phyloP scores from a whole-genome alignment of 2,113 vertebrate species.

The Oryzias melastigma region DNA sequence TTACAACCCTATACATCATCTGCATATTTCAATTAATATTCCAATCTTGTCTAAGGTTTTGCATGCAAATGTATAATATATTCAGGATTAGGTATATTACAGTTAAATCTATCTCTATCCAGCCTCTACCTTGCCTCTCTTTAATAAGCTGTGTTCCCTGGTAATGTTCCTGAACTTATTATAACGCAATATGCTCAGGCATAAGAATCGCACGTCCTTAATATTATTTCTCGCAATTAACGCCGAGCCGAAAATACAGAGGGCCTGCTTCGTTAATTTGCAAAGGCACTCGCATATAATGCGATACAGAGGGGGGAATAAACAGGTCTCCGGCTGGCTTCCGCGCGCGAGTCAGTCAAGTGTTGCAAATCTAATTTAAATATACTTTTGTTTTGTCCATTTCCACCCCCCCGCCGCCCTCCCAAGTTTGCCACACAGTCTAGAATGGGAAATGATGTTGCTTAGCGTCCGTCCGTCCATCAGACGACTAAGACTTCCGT shows the following conservation, averaged over 20 bases:
- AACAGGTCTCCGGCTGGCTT: constrained; percentile 73
- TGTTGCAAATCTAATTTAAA: constrained; percentile 84
- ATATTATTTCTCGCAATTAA: constrained; percentile 82
- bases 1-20: constrained; percentile 74
- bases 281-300: constrained; percentile 67
- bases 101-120: constrained; percentile 74
- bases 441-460: constrained; percentile 49
- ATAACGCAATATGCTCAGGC: constrained; percentile 76
- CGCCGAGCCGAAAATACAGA: constrained; percentile 68
- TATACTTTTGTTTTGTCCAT: constrained; percentile 80
- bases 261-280: constrained; percentile 76
- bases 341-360: constrained; percentile 71
- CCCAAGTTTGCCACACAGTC: not conserved
- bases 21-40: constrained; percentile 82
- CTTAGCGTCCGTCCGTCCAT: constrained; percentile 40
- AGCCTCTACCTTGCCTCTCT: constrained; percentile 68
- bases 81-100: constrained; percentile 81
- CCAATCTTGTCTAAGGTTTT: constrained; percentile 74
- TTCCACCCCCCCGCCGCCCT: constrained; percentile 58
- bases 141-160: constrained; percentile 78
- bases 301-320: constrained; percentile 69
- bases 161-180: constrained; percentile 80
- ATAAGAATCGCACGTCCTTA: constrained; percentile 74
- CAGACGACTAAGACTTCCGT: constrained; percentile 55
- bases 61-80: constrained; percentile 79